Evolutionary conservation across 2,888 invertebrate genomes (phyloP).

Genomic region (Drosophila meridionalis): DNA sequence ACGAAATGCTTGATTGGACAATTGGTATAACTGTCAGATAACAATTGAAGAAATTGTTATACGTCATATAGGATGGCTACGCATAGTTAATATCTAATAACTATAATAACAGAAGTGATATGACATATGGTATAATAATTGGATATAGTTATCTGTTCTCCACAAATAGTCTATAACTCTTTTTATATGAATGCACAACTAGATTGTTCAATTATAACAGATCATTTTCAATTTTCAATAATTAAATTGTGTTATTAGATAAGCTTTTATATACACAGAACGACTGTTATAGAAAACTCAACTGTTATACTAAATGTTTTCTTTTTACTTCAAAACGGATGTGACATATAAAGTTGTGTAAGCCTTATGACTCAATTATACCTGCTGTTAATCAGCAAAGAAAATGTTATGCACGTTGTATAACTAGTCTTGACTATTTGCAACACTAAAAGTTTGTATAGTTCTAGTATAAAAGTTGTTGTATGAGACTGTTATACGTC

Average conservation of each 20-base stretch:
- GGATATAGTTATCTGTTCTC: too few species aligned
- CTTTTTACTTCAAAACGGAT: too few species aligned
- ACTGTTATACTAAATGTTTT: not conserved
- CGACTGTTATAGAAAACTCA: not conserved
- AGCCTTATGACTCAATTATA: not conserved
- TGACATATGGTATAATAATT: too few species aligned
- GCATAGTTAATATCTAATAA: too few species aligned
- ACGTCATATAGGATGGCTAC: not conserved
- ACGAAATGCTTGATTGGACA: not conserved
- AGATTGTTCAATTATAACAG: too few species aligned
- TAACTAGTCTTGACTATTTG: too few species aligned
- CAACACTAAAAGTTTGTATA: too few species aligned
- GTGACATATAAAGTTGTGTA: not conserved
- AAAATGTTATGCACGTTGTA: too few species aligned
- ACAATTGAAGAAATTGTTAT: not conserved
- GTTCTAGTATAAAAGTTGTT: too few species aligned
- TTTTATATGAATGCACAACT: not conserved
- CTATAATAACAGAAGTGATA: too few species aligned
- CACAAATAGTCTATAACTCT: not conserved
- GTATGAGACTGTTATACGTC: too few species aligned
- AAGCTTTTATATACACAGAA: not conserved
- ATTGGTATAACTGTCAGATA: not conserved
- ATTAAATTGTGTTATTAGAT: not conserved
- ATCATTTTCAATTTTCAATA: not conserved
- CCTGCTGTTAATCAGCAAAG: too few species aligned